Evolutionary conservation across 2,797 vertebrate genomes (phyloP), one percentile per base, ranked within the genome.

Genomic region (Pseudomugil tenellus): DNA sequence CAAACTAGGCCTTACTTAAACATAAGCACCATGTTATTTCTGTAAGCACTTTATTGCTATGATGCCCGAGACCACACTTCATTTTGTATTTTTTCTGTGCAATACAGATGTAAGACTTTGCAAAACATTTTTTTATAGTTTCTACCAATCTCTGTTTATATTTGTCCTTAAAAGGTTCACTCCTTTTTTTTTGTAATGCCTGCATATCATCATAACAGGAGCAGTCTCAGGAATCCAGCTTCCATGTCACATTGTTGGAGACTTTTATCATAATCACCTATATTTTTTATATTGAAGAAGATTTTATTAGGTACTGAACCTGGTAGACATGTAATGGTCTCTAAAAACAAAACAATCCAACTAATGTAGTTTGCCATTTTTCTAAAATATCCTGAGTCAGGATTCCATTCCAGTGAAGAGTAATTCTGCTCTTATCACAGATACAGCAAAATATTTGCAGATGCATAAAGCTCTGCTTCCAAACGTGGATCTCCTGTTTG

Each of bases 191-290:
- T n/a, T 1, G 46, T 21, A 11, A 21, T 23, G 23, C 23, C n/a
- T 23, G 21, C 43, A 46, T 23, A 48, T 48, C 21, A 49, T 6
- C 13, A 25, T 13, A 12, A 49, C 6, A 25, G 4, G 1, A 49
- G 21, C 3, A 25, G 46, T 46, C 41, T 19, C 17, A 43, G 17
- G 19, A 41, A 6, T 6, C 39, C 39, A 17, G 16, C 19, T 21
- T 10, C 4, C 21, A 49, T 3, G 6, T 12, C 4, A 13, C 19
- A 48, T 10, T 10, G 21, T 32, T 51, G 12, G 51, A 67, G 26
- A n/a, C 14, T 9, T 35, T 29, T 63, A 49, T 23, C 19, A 34
- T 59, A 43, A 34, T 48, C 14, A 14, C 11, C 58, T 62, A 65
- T 43, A 63, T 67, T 7, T 55, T 26, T 4, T 56, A 19, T 2